Evolutionary conservation across 2,113 vertebrate genomes (phyloP), one percentile per base, ranked within the genome.

Genomic region (Xenopus borealis): DNA sequence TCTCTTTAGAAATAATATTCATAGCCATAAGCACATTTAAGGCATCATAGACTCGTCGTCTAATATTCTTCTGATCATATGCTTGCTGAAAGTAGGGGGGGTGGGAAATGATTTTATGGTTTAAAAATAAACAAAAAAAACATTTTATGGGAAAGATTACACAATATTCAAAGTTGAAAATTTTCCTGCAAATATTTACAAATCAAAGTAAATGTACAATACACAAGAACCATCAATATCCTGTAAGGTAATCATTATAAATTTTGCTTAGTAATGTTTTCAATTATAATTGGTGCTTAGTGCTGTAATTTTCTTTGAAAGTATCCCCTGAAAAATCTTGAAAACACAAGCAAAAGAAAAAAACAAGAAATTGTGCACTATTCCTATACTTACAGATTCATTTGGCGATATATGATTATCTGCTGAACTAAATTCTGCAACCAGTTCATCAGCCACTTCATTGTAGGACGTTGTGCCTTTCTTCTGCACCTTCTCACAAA

Each of bases 1-100:
- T 98, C 88, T 99, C 97, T 88, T 99, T 99, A 44, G 97, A 99
- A 87, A 99, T 99, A 83, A 99, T 99, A 85, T 99, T 99, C 97
- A 99, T 99, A 83, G 96, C 97, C 97, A 99, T 99, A 65, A 99
- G 93, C 81, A 99, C 97, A 40, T 99, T 99, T 72, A 99, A 91
- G 77, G 97, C 97, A 84, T 99, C 97, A 10, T 98, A 99, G 64
- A 99, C 97, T 30, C 97, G 94, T 80, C 97, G 91, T 81, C 97
- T 88, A 82, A 99, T 99, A 87, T 99, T 99, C 89, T 99, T 99
- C 90, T 99, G 97, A 88, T 99, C 97, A 20, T 98, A 99, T 52
- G 96, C 96, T 81, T 99, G 94, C 90, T 92, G 57, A 46, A 52
- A 81, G 33, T 40, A 7, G 6, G 8, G 8, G 5, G 8, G 6